phyloP scores from a whole-genome alignment of 2,113 vertebrate genomes.

The Scomber scombrus region DNA sequence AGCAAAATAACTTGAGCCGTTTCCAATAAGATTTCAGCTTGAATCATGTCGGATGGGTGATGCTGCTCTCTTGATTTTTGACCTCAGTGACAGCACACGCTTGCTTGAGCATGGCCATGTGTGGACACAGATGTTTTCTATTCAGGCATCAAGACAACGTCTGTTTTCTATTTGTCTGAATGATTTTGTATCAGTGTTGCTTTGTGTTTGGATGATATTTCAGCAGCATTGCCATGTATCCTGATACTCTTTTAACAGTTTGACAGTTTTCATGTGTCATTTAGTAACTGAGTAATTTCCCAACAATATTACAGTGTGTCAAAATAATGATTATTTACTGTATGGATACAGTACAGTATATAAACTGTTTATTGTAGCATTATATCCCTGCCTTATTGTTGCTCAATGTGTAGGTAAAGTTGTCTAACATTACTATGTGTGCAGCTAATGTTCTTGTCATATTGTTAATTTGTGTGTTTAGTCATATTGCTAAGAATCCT shows the following conservation, averaged over 20 bases:
- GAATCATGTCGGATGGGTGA: not conserved
- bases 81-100: not conserved
- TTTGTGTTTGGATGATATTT: not conserved
- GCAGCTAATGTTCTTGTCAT: no score
- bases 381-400: no score
- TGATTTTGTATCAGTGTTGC: constrained; percentile 12
- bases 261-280: not conserved
- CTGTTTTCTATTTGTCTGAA: not conserved
- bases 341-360: no score
- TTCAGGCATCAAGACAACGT: not conserved
- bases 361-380: no score
- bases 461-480: no score
- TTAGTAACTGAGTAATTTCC: no score
- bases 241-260: not conserved
- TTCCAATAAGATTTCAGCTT: constrained; percentile 11
- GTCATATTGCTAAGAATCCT: no score
- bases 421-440: no score
- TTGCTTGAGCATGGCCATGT: not conserved
- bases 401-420: no score
- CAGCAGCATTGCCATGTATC: not conserved
- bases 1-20: constrained; percentile 14
- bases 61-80: not conserved
- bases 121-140: not conserved
- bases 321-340: no score
- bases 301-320: no score